phyloP scores from a whole-genome alignment of 64 coral and sea anemone species.

The Catalaphyllia jardinei region DNA sequence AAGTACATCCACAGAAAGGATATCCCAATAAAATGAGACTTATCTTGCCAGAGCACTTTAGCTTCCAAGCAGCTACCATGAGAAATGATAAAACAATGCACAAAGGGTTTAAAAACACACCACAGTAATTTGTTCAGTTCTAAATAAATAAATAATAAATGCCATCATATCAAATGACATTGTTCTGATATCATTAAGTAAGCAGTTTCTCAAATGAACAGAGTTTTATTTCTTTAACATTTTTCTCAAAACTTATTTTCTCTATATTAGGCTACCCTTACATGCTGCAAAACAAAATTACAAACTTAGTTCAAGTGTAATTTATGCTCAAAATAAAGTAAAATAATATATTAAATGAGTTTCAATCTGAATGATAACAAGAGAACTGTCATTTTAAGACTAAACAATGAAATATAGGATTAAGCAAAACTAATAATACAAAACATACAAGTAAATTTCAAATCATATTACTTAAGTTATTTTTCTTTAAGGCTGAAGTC shows the following conservation, averaged over 20 bases:
- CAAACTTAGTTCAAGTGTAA: not conserved
- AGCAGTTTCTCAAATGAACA: not conserved
- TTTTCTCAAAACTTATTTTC: not conserved
- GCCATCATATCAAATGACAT: not conserved
- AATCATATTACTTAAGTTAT: not conserved
- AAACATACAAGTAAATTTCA: not conserved
- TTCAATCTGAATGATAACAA: not conserved
- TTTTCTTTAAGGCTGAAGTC: not conserved
- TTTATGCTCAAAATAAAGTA: not conserved
- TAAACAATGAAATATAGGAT: conserved; percentile 15
- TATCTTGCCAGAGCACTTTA: too few species aligned
- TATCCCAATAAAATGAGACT: too few species aligned
- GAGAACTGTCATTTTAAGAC: conserved; percentile 2
- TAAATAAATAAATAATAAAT: not conserved
- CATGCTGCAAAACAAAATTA: not conserved
- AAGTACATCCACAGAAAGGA: too few species aligned
- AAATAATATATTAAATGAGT: not conserved
- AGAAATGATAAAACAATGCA: too few species aligned
- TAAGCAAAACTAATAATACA: not conserved
- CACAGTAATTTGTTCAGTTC: too few species aligned
- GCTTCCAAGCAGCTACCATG: too few species aligned
- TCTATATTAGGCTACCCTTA: not conserved
- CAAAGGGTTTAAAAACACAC: too few species aligned
- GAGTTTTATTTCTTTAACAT: not conserved
- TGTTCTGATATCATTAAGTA: not conserved